These are phyloP conservation scores for Amphimedon queenslandica DNA, from an alignment of 37 sponge, comb jelly and placozoan genomes.

Conservation along the genomic window DNA sequence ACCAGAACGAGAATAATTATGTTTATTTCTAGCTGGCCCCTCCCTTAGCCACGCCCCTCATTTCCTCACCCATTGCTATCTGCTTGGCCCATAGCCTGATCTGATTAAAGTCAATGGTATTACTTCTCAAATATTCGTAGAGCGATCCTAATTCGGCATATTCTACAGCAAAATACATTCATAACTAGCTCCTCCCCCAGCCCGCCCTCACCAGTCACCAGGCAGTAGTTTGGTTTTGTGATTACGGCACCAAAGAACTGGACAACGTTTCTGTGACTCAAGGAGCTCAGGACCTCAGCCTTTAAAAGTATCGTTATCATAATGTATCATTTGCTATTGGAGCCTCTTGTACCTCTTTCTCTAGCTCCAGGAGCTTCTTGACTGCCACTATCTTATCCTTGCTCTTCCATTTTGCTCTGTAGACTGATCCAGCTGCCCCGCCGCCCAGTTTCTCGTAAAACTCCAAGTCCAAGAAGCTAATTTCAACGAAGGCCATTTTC, in stretches of 20 bases:
- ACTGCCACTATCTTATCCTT: conserved; percentile 80
- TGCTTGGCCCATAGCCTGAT: conserved; percentile 84
- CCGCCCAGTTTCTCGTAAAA: conserved; percentile 72
- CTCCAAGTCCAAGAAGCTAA: conserved; percentile 68
- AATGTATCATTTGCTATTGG: not conserved
- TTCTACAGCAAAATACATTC: conserved; percentile 26
- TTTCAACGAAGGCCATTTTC: conserved; percentile 76
- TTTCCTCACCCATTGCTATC: conserved; percentile 66
- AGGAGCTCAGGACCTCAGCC: conserved; percentile 77
- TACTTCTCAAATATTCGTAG: conserved; percentile 62
- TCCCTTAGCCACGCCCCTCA: not conserved
- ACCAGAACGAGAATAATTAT: not conserved
- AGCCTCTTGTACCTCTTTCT: conserved; percentile 51
- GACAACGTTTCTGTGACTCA: conserved; percentile 83
- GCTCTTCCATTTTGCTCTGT: conserved; percentile 72
- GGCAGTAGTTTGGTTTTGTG: conserved; percentile 63
- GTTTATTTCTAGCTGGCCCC: not conserved
- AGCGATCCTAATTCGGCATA: conserved; percentile 79
- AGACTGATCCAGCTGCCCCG: conserved; percentile 81
- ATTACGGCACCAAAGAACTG: conserved; percentile 89
- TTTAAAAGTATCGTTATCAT: conserved; percentile 11
- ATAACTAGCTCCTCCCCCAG: not conserved
- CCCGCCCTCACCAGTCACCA: conserved; percentile 61
- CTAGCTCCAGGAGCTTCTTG: conserved; percentile 71
- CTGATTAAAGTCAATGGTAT: conserved; percentile 57